Evolutionary conservation across 2,113 vertebrate species (phyloP).

Genomic region (Circaetus gallicus): DNA sequence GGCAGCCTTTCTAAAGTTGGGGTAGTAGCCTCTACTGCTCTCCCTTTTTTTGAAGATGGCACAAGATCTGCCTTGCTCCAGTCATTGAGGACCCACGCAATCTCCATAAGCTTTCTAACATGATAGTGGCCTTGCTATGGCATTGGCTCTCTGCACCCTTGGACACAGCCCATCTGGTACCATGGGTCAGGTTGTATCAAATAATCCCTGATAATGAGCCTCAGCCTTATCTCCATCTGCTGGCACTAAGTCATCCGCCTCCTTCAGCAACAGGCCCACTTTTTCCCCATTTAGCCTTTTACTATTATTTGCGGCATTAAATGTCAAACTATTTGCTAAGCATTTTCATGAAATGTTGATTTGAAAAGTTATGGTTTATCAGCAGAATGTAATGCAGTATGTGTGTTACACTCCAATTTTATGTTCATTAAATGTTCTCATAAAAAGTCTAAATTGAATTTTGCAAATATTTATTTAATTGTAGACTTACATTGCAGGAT

Average conservation of each 20-base stretch:
- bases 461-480: constrained; percentile 25
- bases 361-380: background rate
- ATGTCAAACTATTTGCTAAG: background rate
- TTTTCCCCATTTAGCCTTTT: background rate
- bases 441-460: background rate
- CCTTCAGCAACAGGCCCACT: background rate
- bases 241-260: background rate
- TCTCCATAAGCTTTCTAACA: accelerated
- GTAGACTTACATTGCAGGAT: background rate
- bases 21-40: background rate
- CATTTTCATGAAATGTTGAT: background rate
- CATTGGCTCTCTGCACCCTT: background rate
- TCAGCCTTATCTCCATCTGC: background rate
- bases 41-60: background rate
- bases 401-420: background rate
- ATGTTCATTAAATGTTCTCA: background rate
- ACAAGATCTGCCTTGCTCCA: background rate
- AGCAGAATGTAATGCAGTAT: background rate
- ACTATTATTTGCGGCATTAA: background rate
- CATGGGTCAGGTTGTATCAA: background rate
- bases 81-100: accelerated
- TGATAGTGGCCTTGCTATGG: background rate
- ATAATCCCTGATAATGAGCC: background rate
- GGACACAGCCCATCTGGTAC: background rate
- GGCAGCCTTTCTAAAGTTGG: background rate